phyloP scores from a whole-genome alignment of 2,113 vertebrate genomes.

The Puntigrus tetrazona region DNA sequence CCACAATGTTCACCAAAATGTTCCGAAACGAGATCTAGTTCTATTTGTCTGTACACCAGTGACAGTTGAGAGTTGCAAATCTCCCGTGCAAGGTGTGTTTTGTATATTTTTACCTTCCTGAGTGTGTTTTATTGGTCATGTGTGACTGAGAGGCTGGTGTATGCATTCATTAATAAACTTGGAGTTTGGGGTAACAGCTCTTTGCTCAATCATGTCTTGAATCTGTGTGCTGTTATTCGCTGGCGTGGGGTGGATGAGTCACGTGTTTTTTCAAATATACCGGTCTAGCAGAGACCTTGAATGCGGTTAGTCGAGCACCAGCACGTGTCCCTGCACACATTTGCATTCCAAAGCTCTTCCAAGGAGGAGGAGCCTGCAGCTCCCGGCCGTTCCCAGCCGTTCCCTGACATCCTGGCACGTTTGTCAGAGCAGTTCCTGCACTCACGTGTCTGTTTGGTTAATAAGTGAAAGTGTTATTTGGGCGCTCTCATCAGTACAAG shows the following conservation, averaged over 20 bases:
- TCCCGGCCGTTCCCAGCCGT: neutral
- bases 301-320: conserved; percentile 44
- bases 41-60: conserved; percentile 18
- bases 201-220: neutral
- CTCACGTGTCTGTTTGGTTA: neutral
- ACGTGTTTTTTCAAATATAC: conserved; percentile 67
- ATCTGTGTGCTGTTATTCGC: neutral
- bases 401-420: neutral
- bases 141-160: conserved; percentile 14
- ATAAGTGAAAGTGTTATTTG: neutral
- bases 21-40: conserved; percentile 1
- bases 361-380: neutral
- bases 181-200: conserved; percentile 42
- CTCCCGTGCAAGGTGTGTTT: neutral
- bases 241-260: neutral
- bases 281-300: conserved; percentile 46
- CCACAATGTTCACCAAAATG: conserved; percentile 24
- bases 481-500: neutral
- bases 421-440: neutral
- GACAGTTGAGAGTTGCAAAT: neutral
- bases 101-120: neutral
- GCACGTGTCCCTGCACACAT: conserved; percentile 49
- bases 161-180: conserved; percentile 31
- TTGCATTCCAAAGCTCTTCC: conserved; percentile 15
- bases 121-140: conserved; percentile 36